A percentile compares a stretch with the other conserved stretches of the same genome.
phyloP scores from a whole-genome alignment of 2,113 vertebrate genomes.

The Seriola aureovittata region DNA sequence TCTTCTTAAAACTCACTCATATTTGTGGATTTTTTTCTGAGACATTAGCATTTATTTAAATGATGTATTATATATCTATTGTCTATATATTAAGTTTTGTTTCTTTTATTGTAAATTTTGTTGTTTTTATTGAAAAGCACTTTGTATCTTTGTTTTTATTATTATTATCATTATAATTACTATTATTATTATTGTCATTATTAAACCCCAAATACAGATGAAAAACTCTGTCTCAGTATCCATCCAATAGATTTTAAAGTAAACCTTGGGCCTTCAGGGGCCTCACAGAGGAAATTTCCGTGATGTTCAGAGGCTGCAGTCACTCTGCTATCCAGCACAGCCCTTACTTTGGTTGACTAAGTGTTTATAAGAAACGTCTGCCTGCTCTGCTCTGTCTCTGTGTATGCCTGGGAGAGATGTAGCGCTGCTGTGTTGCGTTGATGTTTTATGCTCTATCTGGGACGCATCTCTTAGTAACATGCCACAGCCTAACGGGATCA shows the following conservation, averaged over 20 bases:
- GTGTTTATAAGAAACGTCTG: slow-evolving; percentile 53
- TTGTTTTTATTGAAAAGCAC: no score
- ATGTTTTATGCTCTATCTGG: slow-evolving; percentile 73
- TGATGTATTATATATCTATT: no score
- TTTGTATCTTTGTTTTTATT: no score
- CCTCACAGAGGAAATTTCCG: slow-evolving; percentile 43
- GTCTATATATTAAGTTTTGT: no score
- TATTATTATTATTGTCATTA: no score
- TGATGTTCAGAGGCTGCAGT: slow-evolving; percentile 25
- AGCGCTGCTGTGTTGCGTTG: slow-evolving; percentile 45
- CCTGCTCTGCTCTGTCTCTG: slow-evolving; percentile 29
- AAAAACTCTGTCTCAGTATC: slow-evolving; percentile 25
- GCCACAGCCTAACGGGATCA: slow-evolving; percentile 71
- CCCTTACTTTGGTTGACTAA: slow-evolving; percentile 41
- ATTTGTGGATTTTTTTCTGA: no score
- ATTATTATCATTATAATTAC: no score
- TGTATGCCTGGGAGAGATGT: slow-evolving; percentile 61
- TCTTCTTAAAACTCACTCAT: no score
- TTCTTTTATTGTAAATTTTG: no score
- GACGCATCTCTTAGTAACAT: slow-evolving; percentile 69
- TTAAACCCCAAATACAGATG: slow-evolving; percentile 54
- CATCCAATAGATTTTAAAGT: slow-evolving; percentile 22
- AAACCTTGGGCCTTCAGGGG: slow-evolving; percentile 15
- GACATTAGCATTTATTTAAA: no score
- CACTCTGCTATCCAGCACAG: slow-evolving; percentile 11